Conservation (phyloP, 1,140 invertebrate genomes). For the Pachypeltis micranthus region DNA sequence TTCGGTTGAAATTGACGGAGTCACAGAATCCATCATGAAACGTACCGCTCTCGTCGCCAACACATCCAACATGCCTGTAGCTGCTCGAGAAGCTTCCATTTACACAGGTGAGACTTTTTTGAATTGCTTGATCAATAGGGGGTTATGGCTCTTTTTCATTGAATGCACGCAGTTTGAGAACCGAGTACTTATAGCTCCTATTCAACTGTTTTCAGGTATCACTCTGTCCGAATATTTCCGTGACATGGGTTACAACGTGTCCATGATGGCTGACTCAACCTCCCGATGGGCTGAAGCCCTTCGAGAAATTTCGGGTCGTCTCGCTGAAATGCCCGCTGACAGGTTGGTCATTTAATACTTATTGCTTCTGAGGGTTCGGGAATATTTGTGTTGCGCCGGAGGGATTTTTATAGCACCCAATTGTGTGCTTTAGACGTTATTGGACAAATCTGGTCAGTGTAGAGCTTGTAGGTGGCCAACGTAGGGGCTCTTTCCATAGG, state of each 20-base stretch:
- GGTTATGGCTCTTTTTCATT: too few relatives aligned
- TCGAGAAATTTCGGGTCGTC: conserved; percentile 98
- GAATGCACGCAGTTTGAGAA: too few relatives aligned
- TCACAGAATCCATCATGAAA: conserved; percentile 98
- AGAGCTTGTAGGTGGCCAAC: too few relatives aligned
- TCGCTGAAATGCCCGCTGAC: conserved; percentile 99
- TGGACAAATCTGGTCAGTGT: too few relatives aligned
- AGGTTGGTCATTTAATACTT: conserved; percentile 32
- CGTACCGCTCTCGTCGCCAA: conserved; percentile 97
- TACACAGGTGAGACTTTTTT: conserved; percentile 64
- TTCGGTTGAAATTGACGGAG: conserved; percentile 91
- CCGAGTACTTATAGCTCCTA: too few relatives aligned
- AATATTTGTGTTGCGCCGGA: too few relatives aligned
- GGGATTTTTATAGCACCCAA: too few relatives aligned
- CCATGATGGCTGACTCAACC: conserved; percentile 99
- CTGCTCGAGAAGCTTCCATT: conserved; percentile 99
- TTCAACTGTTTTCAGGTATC: conserved; percentile 71
- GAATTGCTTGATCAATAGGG: too few relatives aligned
- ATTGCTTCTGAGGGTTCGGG: too few relatives aligned
- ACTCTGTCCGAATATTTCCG: conserved; percentile 97
- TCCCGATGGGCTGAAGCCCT: conserved; percentile 99
- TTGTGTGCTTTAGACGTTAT: too few relatives aligned
- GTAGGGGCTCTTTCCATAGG: too few relatives aligned
- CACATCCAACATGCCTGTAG: conserved; percentile 99
- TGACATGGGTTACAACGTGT: conserved; percentile 99